A percentile compares a stretch with the other conserved stretches of the same genome.
phyloP scores from a whole-genome alignment of 2,797 vertebrate species.

The Pangasius krempfi region DNA sequence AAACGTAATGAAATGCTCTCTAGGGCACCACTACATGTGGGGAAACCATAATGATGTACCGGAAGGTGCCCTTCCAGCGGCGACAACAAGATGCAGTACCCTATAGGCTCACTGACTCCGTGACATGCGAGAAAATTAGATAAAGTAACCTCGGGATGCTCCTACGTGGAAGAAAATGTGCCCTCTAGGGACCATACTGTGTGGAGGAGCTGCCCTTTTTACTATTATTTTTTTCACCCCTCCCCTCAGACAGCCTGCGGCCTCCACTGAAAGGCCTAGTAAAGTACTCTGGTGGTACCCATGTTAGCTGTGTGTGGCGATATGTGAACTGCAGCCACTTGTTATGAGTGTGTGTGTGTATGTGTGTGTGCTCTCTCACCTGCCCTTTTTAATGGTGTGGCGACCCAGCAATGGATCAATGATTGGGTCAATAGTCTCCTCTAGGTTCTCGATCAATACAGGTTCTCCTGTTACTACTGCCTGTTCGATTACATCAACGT shows the following conservation, averaged over 20 bases:
- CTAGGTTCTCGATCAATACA: constrained; percentile 80
- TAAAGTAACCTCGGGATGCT: background rate
- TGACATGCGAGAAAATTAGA: background rate
- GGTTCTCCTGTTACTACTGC: constrained; percentile 75
- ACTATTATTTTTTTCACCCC: background rate
- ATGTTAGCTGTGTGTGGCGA: background rate
- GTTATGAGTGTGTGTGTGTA: background rate
- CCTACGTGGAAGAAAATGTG: background rate
- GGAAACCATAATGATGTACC: background rate
- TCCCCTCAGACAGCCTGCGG: background rate
- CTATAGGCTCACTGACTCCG: background rate
- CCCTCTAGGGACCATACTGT: background rate
- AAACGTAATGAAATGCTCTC: background rate
- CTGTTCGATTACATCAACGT: constrained; percentile 78
- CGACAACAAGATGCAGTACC: background rate
- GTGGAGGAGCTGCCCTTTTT: background rate
- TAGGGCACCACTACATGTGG: background rate
- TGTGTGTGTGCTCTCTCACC: constrained; percentile 58
- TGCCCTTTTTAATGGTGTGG: constrained; percentile 82
- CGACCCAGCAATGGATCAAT: constrained; percentile 77
- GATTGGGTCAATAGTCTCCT: constrained; percentile 78
- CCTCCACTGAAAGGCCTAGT: background rate
- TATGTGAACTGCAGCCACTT: background rate
- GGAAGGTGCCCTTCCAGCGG: background rate
- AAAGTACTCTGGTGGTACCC: background rate